phyloP scores from a whole-genome alignment of 2,797 vertebrate genomes.

The Carcharodon carcharias region DNA sequence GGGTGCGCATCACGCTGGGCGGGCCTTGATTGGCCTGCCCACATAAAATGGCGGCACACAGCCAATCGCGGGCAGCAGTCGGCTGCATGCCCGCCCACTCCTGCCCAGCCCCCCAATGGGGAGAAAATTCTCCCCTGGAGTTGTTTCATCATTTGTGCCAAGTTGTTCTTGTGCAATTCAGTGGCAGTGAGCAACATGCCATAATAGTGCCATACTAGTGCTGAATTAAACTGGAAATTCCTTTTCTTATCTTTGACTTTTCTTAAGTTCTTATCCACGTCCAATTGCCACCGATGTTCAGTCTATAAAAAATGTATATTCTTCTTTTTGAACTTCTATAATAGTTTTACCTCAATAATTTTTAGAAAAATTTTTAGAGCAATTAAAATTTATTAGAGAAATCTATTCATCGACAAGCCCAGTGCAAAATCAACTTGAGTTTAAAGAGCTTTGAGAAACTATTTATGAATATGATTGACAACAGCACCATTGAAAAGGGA shows the following conservation, averaged over 20 bases:
- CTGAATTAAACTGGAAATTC: neutral
- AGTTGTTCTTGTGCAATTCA: neutral
- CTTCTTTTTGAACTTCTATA: neutral
- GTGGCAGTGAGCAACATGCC: neutral
- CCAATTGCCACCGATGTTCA: neutral
- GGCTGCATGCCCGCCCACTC: too few relatives aligned
- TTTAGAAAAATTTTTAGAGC: neutral
- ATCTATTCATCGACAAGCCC: neutral
- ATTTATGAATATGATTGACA: constrained; percentile 17
- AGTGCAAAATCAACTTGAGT: neutral
- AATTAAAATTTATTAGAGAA: neutral
- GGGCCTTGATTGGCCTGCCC: too few relatives aligned
- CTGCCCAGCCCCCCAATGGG: too few relatives aligned
- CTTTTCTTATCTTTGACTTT: neutral
- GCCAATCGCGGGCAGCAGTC: too few relatives aligned
- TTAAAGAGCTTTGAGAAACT: constrained; percentile 7
- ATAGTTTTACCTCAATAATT: neutral
- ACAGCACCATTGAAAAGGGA: neutral
- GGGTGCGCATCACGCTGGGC: too few relatives aligned
- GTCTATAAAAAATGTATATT: neutral
- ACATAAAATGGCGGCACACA: too few relatives aligned
- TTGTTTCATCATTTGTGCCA: too few relatives aligned
- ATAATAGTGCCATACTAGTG: neutral
- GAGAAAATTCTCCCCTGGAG: neutral
- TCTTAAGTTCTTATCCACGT: neutral